Percentiles rank a stretch among this genome's conserved stretches.
phyloP scores from a whole-genome alignment of 2,888 invertebrate genomes.

The Hesperia comma region DNA sequence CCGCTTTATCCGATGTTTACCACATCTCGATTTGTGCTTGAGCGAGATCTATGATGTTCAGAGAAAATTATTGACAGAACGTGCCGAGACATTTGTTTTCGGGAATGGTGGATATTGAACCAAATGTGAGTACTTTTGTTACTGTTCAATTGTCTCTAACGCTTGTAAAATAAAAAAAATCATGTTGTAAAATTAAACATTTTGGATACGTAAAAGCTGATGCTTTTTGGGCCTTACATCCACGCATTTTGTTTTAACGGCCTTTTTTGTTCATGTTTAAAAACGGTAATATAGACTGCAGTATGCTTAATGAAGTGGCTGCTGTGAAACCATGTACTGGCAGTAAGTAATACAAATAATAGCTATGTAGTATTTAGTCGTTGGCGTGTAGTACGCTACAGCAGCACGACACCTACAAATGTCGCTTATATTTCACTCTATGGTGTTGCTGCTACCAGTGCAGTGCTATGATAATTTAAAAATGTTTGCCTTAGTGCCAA shows the following conservation, averaged over 20 bases:
- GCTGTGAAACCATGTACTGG: conserved; percentile 9
- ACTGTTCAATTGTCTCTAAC: conserved; percentile 61
- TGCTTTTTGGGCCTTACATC: too few species aligned
- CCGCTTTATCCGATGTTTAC: conserved; percentile 80
- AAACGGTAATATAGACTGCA: neutral
- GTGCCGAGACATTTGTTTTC: conserved; percentile 69
- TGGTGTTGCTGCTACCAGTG: conserved; percentile 17
- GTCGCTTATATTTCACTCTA: conserved; percentile 30
- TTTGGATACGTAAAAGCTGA: conserved; percentile 62
- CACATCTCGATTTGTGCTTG: conserved; percentile 77
- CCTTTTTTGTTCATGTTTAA: too few species aligned
- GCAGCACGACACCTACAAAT: conserved; percentile 36
- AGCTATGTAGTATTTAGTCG: conserved; percentile 10
- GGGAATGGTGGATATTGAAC: conserved; percentile 57
- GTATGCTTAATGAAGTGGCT: neutral
- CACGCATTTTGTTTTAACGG: too few species aligned
- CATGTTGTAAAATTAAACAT: conserved; percentile 58
- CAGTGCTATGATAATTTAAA: neutral
- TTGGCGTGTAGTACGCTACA: conserved; percentile 26
- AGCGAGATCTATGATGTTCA: conserved; percentile 77
- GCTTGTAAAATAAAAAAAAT: conserved; percentile 44
- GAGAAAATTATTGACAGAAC: conserved; percentile 81
- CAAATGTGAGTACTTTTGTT: conserved; percentile 55
- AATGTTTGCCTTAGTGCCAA: neutral
- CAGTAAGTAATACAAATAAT: conserved; percentile 13